Evolutionary conservation across 2,797 vertebrate species (phyloP).

Genomic region (Mus minutoides): DNA sequence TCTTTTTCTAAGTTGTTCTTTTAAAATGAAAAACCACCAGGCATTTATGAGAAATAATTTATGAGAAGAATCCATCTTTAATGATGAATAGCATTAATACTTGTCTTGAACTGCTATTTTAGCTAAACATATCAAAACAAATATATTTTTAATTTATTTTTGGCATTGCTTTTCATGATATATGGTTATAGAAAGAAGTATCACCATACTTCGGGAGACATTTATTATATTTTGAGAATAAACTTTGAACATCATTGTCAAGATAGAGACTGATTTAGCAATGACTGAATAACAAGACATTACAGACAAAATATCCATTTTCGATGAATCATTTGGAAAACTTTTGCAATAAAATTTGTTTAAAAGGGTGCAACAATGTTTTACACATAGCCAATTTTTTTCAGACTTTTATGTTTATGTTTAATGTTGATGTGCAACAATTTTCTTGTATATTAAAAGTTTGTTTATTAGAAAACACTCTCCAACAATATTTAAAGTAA

Average conservation of each 20-base stretch:
- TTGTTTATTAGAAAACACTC: not conserved
- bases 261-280: constrained; percentile 5
- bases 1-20: constrained; percentile 16
- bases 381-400: not conserved
- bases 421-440: not conserved
- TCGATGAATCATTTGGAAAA: not conserved
- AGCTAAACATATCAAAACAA: not conserved
- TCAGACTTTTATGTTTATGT: not conserved
- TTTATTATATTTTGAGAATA: constrained; percentile 58
- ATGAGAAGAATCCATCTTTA: constrained; percentile 31
- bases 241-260: constrained; percentile 25
- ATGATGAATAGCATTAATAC: constrained; percentile 57
- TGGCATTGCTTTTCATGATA: not conserved
- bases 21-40: constrained; percentile 45
- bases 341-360: constrained; percentile 40
- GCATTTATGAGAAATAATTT: constrained; percentile 38
- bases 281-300: not conserved
- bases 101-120: constrained; percentile 58
- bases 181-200: constrained; percentile 3
- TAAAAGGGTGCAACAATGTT: not conserved
- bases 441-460: not conserved
- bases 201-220: constrained; percentile 40
- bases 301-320: not conserved
- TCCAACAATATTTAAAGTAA: constrained; percentile 10
- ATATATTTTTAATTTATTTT: constrained; percentile 53